Evolutionary conservation across 2,113 vertebrate genomes (phyloP).

Genomic region (Psettodes erumei): DNA sequence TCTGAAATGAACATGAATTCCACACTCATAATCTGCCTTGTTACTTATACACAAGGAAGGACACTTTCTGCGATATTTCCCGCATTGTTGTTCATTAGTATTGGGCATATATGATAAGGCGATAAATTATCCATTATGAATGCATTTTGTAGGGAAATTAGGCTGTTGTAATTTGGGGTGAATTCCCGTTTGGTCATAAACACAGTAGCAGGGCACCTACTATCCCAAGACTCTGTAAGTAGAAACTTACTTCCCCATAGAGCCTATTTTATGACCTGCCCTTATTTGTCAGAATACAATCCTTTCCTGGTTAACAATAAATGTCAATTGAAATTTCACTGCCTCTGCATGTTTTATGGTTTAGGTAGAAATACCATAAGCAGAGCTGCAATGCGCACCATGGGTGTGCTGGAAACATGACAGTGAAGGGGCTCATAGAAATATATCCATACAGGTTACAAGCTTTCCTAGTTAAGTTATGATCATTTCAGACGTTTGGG

Average conservation of each 20-base stretch:
- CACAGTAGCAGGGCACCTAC: not conserved
- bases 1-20: not conserved
- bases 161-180: not conserved
- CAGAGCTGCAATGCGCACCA: conserved; percentile 35
- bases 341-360: conserved; percentile 62
- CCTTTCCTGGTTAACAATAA: conserved; percentile 56
- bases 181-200: not conserved
- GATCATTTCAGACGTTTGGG: conserved; percentile 42
- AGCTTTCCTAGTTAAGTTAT: conserved; percentile 53
- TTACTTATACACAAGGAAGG: too few relatives aligned
- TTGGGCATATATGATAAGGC: too few relatives aligned
- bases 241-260: not conserved
- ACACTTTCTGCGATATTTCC: too few relatives aligned
- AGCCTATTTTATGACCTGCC: conserved; percentile 32
- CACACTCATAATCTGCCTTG: not conserved
- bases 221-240: not conserved
- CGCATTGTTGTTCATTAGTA: not conserved
- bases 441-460: conserved; percentile 62
- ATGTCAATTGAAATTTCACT: conserved; percentile 52
- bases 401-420: conserved; percentile 57
- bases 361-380: conserved; percentile 57
- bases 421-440: conserved; percentile 53
- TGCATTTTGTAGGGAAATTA: not conserved
- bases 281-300: conserved; percentile 49
- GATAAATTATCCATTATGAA: not conserved